Conservation (phyloP, 1,140 invertebrate genomes). For the Dreissena polymorpha region DNA sequence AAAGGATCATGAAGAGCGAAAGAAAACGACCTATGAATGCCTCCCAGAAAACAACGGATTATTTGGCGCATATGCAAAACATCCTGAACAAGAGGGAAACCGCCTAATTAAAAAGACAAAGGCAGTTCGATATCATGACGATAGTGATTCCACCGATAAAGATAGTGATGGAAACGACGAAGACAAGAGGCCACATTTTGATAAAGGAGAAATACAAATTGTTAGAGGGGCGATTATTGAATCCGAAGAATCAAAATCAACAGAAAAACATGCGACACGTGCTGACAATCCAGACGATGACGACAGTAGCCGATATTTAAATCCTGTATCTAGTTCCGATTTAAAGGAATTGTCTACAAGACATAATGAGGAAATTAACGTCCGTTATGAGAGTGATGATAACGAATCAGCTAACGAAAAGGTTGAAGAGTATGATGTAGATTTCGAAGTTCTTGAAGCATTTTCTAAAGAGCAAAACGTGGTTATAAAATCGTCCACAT, state of each 20-base stretch:
- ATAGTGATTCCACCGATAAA: not conserved
- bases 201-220: too few species aligned
- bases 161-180: too few species aligned
- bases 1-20: not conserved
- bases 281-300: too few species aligned
- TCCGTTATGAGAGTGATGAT: too few species aligned
- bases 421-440: slow-evolving; percentile 11
- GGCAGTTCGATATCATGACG: not conserved
- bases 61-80: slow-evolving; percentile 14
- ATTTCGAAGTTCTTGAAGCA: slow-evolving; percentile 5
- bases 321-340: too few species aligned
- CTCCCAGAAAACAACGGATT: not conserved
- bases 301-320: too few species aligned
- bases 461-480: slow-evolving; percentile 3
- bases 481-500: not conserved
- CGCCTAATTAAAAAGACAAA: not conserved
- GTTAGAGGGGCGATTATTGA: too few species aligned
- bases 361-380: too few species aligned
- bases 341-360: too few species aligned
- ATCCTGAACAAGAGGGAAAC: not conserved
- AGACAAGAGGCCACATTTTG: too few species aligned
- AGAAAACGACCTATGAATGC: not conserved
- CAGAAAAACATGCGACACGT: too few species aligned
- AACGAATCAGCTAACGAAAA: not conserved
- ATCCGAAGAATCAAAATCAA: too few species aligned